Evolutionary conservation across 2,888 invertebrate species (phyloP), one percentile per base, ranked within the genome.

Genomic region (Epiperipatus broadwayi): DNA sequence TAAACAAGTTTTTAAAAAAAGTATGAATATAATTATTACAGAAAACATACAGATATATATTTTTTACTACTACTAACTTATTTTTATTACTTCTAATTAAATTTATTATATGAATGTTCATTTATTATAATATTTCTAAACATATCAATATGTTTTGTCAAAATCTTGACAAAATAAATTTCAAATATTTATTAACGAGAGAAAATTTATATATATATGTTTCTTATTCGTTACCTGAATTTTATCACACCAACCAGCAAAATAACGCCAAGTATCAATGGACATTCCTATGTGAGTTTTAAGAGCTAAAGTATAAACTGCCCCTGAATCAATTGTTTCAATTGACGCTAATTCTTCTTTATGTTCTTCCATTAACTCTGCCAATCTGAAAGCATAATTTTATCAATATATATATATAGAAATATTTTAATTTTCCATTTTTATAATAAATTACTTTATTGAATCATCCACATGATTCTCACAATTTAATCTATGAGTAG

Each of bases 231-330:
- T 30, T 37, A 61, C 63, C 52, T 81, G 79, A 40, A 87, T 89
- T 60, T 93, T 93, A 61, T 93, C 93, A 52, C 83, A 76, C 84
- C 91, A 91, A 3, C 89, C 91, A 3, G 89, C 91, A 60, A 85
- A 93, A 59, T 93, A 93, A 27, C 81, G 66, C 83, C 89, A 91
- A 0, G 85, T 85, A 54, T 91, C 89, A 36, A 93, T 85, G 12
- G 89, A 89, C 93, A 95, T 93, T 39, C 93, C 93, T 4, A 95
- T 68, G 60, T 93, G 93, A 0, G 93, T 93, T 58, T 95, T 95
- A 12, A 93, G 58, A 0, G 93, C 93, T 33, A 95, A 63, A 0
- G 93, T 93, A 62, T 93, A 95, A 0, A 95, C 93, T 0, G 93
- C 93, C 1, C 93, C 93, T 0, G 87, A 85, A 60, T 93, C 93